Conservation (phyloP, 2,113 vertebrate species). For the Copsychus sechellarum region DNA sequence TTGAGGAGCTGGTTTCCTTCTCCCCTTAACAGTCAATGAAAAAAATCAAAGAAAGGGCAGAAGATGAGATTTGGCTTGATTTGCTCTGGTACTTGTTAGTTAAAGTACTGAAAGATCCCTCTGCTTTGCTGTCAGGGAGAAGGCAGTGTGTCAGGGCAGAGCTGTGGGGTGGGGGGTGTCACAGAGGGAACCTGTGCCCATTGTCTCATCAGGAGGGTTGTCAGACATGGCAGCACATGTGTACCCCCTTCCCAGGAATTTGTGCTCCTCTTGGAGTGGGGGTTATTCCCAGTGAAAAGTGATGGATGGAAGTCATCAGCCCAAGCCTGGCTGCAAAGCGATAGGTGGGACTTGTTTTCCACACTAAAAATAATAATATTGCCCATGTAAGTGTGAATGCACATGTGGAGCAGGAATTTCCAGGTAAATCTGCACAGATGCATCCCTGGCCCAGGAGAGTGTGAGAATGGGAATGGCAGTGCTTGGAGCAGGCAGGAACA, state of each 20-base stretch:
- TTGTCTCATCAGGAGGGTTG: not conserved
- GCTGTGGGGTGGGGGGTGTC: not conserved
- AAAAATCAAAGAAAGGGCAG: not conserved
- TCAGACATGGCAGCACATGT: not conserved
- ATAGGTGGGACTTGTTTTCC: not conserved
- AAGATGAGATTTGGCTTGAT: not conserved
- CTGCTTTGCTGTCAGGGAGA: fast-evolving
- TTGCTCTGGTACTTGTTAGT: not conserved
- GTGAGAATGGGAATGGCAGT: not conserved
- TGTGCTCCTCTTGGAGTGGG: not conserved
- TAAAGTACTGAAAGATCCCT: not conserved
- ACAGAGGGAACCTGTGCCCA: not conserved
- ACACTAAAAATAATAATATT: not conserved
- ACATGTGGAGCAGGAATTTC: not conserved
- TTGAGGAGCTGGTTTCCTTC: not conserved
- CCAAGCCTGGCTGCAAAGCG: not conserved
- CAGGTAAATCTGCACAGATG: not conserved
- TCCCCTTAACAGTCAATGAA: not conserved
- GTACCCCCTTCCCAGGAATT: fast-evolving
- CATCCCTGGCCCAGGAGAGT: not conserved
- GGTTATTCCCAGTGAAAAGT: fast-evolving
- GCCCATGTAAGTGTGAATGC: not conserved
- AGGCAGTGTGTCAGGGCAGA: fast-evolving
- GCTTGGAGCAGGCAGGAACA: fast-evolving
- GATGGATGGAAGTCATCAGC: not conserved